Conservation (phyloP, 2,797 vertebrate genomes). For the Gymnocypris eckloni region DNA sequence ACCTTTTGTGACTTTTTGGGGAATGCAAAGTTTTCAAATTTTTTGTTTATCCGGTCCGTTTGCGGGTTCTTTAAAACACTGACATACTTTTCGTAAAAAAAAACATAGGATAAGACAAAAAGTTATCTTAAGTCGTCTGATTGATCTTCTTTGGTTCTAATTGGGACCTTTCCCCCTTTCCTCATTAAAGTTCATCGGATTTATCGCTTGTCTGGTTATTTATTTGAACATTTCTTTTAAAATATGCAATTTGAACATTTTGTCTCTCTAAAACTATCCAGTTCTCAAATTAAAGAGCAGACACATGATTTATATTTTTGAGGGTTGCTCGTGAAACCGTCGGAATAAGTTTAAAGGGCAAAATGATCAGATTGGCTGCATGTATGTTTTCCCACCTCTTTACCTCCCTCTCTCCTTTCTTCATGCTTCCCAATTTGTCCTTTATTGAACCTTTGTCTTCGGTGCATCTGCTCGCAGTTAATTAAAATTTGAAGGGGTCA, state of each 20-base stretch:
- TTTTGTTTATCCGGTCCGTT: background rate
- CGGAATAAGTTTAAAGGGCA: conserved; percentile 52
- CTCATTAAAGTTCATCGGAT: conserved; percentile 1
- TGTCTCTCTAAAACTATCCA: background rate
- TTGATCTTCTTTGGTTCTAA: background rate
- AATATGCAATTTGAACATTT: background rate
- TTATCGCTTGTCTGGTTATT: background rate
- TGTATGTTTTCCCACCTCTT: conserved; percentile 57
- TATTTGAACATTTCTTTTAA: conserved; percentile 7
- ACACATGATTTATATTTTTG: conserved; percentile 23
- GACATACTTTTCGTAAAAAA: background rate
- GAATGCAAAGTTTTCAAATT: background rate
- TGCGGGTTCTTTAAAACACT: too few species aligned
- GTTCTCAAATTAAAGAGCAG: conserved; percentile 3
- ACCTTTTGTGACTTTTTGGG: background rate
- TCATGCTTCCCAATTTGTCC: conserved; percentile 54
- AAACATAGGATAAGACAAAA: background rate
- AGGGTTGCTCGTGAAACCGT: conserved; percentile 1
- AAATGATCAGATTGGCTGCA: conserved; percentile 46
- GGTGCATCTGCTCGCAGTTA: conserved; percentile 65
- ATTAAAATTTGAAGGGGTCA: conserved; percentile 70
- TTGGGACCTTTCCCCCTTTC: background rate
- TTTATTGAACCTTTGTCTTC: conserved; percentile 61
- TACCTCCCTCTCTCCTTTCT: conserved; percentile 54
- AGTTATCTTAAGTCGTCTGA: background rate